Evolutionary conservation across 2,888 invertebrate species (phyloP).

Genomic region (Platycheirus albimanus): DNA sequence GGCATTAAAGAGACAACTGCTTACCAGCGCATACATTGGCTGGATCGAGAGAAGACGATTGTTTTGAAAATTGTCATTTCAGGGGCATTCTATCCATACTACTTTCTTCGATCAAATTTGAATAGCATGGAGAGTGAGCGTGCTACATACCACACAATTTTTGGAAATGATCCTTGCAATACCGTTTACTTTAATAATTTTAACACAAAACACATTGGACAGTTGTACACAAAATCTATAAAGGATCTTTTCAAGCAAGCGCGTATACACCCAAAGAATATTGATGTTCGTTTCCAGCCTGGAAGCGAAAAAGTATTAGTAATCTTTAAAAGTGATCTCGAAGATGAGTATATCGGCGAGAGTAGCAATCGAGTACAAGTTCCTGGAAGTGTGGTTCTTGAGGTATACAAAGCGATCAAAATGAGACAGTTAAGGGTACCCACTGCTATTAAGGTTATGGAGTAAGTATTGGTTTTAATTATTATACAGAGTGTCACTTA

Average conservation of each 20-base stretch:
- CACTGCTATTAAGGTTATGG: slow-evolving; percentile 78
- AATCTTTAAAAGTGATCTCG: slow-evolving; percentile 84
- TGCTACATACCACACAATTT: slow-evolving; percentile 86
- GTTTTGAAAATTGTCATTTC: slow-evolving; percentile 86
- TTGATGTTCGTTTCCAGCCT: slow-evolving; percentile 81
- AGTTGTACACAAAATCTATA: slow-evolving; percentile 87
- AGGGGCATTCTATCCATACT: slow-evolving; percentile 95
- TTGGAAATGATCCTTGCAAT: slow-evolving; percentile 89
- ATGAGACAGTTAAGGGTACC: slow-evolving; percentile 84
- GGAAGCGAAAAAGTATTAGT: slow-evolving; percentile 87
- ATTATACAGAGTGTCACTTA: too few relatives aligned
- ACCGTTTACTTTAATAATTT: slow-evolving; percentile 88
- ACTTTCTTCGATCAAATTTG: slow-evolving; percentile 86
- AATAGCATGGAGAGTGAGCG: slow-evolving; percentile 86
- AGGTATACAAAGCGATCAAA: slow-evolving; percentile 90
- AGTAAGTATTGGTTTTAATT: slow-evolving; percentile 77
- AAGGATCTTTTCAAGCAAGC: slow-evolving; percentile 84
- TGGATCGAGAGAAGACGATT: slow-evolving; percentile 84
- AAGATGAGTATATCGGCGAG: slow-evolving; percentile 75
- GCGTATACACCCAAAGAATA: slow-evolving; percentile 80
- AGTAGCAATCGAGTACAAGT: slow-evolving; percentile 79
- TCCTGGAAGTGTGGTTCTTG: slow-evolving; percentile 86
- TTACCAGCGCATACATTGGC: slow-evolving; percentile 82
- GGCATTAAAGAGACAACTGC: slow-evolving; percentile 85
- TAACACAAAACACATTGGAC: slow-evolving; percentile 86